Evolutionary conservation across 2,888 invertebrate species (phyloP).

Genomic region (Anthrax anthrax): DNA sequence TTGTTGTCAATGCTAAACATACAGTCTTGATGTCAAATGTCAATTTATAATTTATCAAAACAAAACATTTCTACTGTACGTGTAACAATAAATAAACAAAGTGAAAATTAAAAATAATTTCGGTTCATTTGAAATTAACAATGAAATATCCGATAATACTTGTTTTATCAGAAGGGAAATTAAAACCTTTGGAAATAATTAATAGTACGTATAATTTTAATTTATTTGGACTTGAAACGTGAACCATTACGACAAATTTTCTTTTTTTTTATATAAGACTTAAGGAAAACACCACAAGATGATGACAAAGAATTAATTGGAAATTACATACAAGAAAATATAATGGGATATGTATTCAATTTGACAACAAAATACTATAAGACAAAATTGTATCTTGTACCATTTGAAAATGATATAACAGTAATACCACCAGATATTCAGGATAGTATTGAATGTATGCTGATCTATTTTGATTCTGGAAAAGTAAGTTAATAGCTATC

Average conservation of each 20-base stretch:
- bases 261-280: not conserved
- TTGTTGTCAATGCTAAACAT: no score
- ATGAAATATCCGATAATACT: slow-evolving; percentile 1
- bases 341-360: slow-evolving; percentile 16
- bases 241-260: not conserved
- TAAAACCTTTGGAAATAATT: slow-evolving; percentile 1
- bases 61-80: no score
- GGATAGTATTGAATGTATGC: slow-evolving; percentile 15
- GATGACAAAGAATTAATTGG: not conserved
- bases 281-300: not conserved
- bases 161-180: slow-evolving; percentile 4
- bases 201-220: not conserved
- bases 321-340: slow-evolving; percentile 7
- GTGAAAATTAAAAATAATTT: no score
- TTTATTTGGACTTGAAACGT: no score
- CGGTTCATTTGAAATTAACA: no score
- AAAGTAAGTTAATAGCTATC: slow-evolving; percentile 16
- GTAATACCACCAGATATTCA: slow-evolving; percentile 14
- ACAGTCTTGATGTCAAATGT: no score
- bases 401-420: slow-evolving; percentile 13
- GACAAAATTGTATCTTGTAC: slow-evolving; percentile 16
- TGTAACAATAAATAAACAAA: no score
- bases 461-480: slow-evolving; percentile 19
- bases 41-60: no score
- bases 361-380: slow-evolving; percentile 19